Evolutionary conservation across 2,888 invertebrate species (phyloP).

Genomic region (Alcis repandata): DNA sequence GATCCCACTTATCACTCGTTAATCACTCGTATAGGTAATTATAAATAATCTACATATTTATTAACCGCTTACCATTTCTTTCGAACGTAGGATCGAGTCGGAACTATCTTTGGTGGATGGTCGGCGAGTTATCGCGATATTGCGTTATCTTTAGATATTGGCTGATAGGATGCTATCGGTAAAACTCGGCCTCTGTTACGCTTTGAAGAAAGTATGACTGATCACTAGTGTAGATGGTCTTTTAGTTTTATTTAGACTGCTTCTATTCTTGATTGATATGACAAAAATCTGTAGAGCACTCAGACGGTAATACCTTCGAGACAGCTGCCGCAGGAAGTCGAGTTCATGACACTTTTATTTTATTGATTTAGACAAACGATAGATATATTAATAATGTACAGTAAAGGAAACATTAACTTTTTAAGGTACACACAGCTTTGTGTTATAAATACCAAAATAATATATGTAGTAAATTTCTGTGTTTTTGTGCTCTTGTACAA

Average conservation of each 20-base stretch:
- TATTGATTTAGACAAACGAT: too few relatives aligned
- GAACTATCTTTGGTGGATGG: constrained; percentile 59
- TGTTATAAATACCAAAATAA: too few relatives aligned
- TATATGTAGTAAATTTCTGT: too few relatives aligned
- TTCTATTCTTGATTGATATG: not conserved
- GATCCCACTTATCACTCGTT: constrained; percentile 27
- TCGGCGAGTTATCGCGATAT: constrained; percentile 43
- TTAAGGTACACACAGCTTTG: too few relatives aligned
- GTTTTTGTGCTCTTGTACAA: not conserved
- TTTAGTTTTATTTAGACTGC: constrained; percentile 13
- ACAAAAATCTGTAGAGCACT: too few relatives aligned
- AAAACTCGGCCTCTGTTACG: constrained; percentile 23
- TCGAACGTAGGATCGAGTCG: constrained; percentile 60
- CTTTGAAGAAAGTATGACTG: constrained; percentile 37
- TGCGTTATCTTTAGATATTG: constrained; percentile 40
- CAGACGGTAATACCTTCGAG: too few relatives aligned
- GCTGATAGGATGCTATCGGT: constrained; percentile 38
- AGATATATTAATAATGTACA: too few relatives aligned
- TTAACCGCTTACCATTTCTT: constrained; percentile 78
- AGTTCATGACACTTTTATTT: too few relatives aligned
- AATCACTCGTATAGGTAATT: constrained; percentile 42
- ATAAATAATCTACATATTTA: constrained; percentile 52
- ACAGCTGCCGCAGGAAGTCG: too few relatives aligned
- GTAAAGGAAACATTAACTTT: too few relatives aligned
- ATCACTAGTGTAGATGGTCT: constrained; percentile 29